Conservation (phyloP, 2,888 invertebrate genomes). For the Sinopyrophorus schimmeli region DNA sequence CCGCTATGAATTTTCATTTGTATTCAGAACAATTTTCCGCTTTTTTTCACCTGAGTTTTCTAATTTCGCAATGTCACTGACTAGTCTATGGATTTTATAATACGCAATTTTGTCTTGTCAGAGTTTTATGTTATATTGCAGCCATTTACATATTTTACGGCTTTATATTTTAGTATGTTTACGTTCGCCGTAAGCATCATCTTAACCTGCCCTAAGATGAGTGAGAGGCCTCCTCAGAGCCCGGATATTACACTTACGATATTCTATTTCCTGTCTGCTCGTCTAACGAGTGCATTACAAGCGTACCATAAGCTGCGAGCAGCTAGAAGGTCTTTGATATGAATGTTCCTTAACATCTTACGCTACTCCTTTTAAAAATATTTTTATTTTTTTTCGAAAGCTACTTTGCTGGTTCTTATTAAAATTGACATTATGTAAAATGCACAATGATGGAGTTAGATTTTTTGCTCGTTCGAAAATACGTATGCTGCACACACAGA, state of each 20-base stretch:
- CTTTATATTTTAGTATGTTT: slow-evolving; percentile 23
- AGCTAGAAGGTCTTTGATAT: slow-evolving; percentile 14
- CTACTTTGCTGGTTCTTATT: too few relatives aligned
- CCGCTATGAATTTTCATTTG: too few relatives aligned
- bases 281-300: slow-evolving; percentile 20
- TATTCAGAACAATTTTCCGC: too few relatives aligned
- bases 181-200: slow-evolving; percentile 21
- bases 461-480: too few relatives aligned
- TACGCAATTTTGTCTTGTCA: slow-evolving; percentile 29
- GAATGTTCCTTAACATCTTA: slow-evolving; percentile 11
- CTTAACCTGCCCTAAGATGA: slow-evolving; percentile 26
- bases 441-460: too few relatives aligned
- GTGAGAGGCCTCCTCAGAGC: slow-evolving; percentile 27
- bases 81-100: slow-evolving; percentile 26
- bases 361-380: too few relatives aligned
- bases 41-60: slow-evolving; percentile 10
- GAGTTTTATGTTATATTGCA: slow-evolving; percentile 28
- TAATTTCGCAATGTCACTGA: slow-evolving; percentile 13
- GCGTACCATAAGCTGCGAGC: slow-evolving; percentile 6
- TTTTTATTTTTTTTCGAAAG: too few relatives aligned
- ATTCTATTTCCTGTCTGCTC: slow-evolving; percentile 32
- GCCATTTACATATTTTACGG: slow-evolving; percentile 20
- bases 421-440: too few relatives aligned
- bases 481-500: too few relatives aligned
- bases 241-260: slow-evolving; percentile 35